Evolutionary conservation across 2,888 invertebrate genomes (phyloP), one percentile per base, ranked within the genome.

Genomic region (Hyposoter dolosus): DNA sequence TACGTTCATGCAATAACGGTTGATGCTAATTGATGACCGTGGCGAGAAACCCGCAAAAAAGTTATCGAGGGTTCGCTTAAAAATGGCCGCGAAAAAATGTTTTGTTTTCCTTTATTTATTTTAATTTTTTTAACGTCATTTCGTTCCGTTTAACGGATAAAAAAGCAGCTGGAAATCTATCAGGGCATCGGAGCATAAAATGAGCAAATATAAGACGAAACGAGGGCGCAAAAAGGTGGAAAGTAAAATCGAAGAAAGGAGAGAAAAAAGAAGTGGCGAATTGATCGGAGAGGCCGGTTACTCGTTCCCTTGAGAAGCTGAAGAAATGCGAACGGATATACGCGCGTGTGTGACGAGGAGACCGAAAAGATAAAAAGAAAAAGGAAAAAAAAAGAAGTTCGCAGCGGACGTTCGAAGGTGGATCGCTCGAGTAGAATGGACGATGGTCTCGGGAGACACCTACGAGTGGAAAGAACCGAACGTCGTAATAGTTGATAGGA

Each of bases 281-380:
- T 75, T 69, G 81, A 85, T 86, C 83, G 84, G 78, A 75, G 69
- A 83, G 77, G 75, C 83, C 47, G 84, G 84, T 80, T 83, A 74
- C 74, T 69, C 85, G 80, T 78, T 86, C 89, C 84, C 88, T 74
- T 45, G 88, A 89, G 88, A 89, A 81, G n/a, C 79, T 79, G 53
- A 75, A 87, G 87, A 88, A 88, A 89, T 88, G 87, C 88, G 87
- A 86, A 88, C 77, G 71, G 79, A 71, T 79, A 79, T 47, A 15
- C 63, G n/a, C 45, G 84, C 71, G 80, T 56, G 83, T 66, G 53
- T 74, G 75, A 76, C 79, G 82, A 79, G 83, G 72, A 85, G 87
- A 87, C 68, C 68, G 86, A 88, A 82, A 88, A 88, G 87, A 88
- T 88, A 89, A 89, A 86, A 81, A 86, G 4, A 35, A 35, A 35